Percentiles rank a stretch among this genome's conserved stretches.
These are phyloP conservation scores for Centropristis striata DNA, from an alignment of 2,113 vertebrate species.

Conservation along the genomic window DNA sequence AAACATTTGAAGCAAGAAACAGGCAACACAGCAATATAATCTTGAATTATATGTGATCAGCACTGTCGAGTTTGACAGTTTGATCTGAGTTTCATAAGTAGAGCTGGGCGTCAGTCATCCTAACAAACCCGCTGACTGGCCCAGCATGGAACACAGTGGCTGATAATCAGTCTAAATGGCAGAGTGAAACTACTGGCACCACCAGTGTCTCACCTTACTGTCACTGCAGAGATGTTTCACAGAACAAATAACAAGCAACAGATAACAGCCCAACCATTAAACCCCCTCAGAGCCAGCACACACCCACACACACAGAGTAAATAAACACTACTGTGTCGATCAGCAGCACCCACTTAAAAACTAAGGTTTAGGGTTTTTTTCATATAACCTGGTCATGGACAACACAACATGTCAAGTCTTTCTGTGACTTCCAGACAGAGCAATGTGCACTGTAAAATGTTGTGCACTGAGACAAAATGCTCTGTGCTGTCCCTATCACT, in stretches of 20 bases:
- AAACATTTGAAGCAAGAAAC: too few species aligned
- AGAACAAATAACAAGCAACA: conserved; percentile 31
- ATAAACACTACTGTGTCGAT: neutral
- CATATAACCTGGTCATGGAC: neutral
- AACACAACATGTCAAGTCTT: neutral
- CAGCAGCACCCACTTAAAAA: neutral
- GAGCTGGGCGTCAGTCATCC: too few species aligned
- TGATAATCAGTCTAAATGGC: too few species aligned
- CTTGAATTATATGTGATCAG: too few species aligned
- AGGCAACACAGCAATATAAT: too few species aligned
- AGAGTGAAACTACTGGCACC: neutral
- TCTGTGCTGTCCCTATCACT: neutral
- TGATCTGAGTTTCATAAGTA: too few species aligned
- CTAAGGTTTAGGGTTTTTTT: neutral
- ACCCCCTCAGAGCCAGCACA: neutral
- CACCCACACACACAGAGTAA: conserved; percentile 3
- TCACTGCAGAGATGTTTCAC: neutral
- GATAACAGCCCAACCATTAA: neutral
- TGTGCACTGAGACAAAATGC: neutral
- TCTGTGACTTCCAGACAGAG: neutral
- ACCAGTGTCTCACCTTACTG: conserved; percentile 21
- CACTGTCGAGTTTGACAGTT: too few species aligned
- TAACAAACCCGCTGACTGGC: too few species aligned
- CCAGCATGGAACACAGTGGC: too few species aligned
- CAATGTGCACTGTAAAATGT: conserved; percentile 2